Base-by-base conservation (phyloP, 2,113 vertebrate genomes). In the Cettia cetti region DNA sequence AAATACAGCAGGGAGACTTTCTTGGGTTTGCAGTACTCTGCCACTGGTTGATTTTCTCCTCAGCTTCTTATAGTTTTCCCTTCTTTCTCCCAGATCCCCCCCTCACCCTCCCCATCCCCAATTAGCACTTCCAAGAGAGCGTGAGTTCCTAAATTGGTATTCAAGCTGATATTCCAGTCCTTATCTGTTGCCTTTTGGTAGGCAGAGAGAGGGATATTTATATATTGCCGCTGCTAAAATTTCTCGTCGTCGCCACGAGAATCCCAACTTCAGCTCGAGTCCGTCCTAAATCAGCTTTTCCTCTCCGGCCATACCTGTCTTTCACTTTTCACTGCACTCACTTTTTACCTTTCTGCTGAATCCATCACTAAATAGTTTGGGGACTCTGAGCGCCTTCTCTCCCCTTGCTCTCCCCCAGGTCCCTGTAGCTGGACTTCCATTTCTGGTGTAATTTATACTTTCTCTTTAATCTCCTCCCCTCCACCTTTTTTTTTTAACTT, bases 171-270 rank as follows among this genome's bases (percentile, higher is more conserved):
- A 94, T 86, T 91, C 84, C 75, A 76, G 87, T 86, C 64, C 44
- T 75, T 92, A 80, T 90, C 89, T 93, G 76, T 64, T 92, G 89
- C 95, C 74, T 95, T 94, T 95, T 82, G 86, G 76, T 91, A 87
- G 92, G 66, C 88, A 94, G 82, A 69, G 82, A 78, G 82, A 76
- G 69, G 37, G 40, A 72, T 87, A 93, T 89, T 91, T 94, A 68
- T 82, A 93, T 64, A 85, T 88, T 77, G 59, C 68, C 79, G 86
- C 75, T 90, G 86, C 92, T 95, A 76, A 81, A 87, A 84, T 77
- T 80, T 89, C 80, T 86, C 42, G 33, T 85, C 86, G 72, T 77
- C 90, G 35, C 84, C 56, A 60, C 66, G 77, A 91, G 85, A 68
- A 63, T 77, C 89, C 57, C 68, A 86, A 20, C 85, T 88, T 81